Conservation (phyloP, 2,888 invertebrate species). For the Mystacides longicornis region DNA sequence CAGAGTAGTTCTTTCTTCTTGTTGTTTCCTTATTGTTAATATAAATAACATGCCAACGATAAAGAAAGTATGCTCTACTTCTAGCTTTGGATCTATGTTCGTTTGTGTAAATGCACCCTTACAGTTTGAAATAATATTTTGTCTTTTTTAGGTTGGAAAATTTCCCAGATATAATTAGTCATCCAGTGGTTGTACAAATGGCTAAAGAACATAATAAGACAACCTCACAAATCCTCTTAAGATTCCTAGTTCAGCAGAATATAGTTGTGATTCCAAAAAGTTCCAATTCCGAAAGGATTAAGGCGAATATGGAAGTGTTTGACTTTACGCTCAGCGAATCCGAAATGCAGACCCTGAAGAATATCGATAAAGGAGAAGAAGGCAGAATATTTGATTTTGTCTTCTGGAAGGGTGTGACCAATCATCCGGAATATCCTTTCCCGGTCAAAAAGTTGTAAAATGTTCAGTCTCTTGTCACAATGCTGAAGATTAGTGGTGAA, state of each 20-base stretch:
- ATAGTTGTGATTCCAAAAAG: conserved; percentile 75
- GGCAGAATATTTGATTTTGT: conserved; percentile 64
- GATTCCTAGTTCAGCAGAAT: conserved; percentile 59
- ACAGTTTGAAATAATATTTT: background rate
- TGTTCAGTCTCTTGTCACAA: no score
- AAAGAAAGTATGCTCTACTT: no score
- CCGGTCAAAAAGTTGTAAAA: conserved; percentile 5
- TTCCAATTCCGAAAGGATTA: conserved; percentile 58
- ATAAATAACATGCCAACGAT: no score
- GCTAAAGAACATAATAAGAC: conserved; percentile 53
- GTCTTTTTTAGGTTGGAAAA: conserved; percentile 40
- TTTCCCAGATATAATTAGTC: conserved; percentile 56
- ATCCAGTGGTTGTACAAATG: conserved; percentile 51
- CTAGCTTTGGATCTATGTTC: no score
- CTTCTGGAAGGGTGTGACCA: conserved; percentile 59
- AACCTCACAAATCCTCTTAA: conserved; percentile 64
- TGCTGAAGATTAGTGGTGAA: no score
- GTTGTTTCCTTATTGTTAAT: no score
- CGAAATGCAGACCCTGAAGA: conserved; percentile 48
- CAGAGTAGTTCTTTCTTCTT: no score
- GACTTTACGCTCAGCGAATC: conserved; percentile 52
- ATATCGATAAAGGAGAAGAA: conserved; percentile 53
- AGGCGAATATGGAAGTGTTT: conserved; percentile 61
- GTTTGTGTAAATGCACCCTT: no score
- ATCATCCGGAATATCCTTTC: conserved; percentile 66